phyloP scores from a whole-genome alignment of 2,888 invertebrate species.

The Lepidonotus clava region DNA sequence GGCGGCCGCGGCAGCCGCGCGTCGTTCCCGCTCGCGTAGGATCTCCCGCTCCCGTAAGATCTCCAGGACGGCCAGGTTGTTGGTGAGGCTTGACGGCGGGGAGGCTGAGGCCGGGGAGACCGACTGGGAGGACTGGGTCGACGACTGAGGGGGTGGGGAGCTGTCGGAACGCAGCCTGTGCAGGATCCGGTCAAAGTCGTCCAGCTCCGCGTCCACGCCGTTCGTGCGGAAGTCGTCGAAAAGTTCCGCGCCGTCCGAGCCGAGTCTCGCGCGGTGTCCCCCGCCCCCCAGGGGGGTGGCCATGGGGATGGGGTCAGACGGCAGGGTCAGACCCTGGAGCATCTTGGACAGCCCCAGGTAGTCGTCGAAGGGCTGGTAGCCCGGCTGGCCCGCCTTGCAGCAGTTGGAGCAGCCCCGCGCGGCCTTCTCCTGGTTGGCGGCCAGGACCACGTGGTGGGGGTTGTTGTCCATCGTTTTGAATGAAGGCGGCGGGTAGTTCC shows the following conservation, averaged over 20 bases:
- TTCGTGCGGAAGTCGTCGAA: slow-evolving; percentile 30
- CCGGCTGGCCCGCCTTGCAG: not conserved
- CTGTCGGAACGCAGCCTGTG: not conserved
- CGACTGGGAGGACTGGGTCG: not conserved
- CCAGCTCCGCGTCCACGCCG: slow-evolving; percentile 25
- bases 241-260: not conserved
- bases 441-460: slow-evolving; percentile 11
- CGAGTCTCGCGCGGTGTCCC: not conserved
- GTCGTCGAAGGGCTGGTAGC: slow-evolving; percentile 30
- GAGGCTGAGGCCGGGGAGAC: not conserved
- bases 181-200: slow-evolving; percentile 6
- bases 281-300: too few relatives aligned
- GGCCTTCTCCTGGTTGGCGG: not conserved
- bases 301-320: slow-evolving; percentile 4
- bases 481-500: slow-evolving; percentile 18
- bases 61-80: not conserved
- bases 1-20: not conserved
- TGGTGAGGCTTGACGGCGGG: not conserved
- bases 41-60: not conserved
- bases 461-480: not conserved
- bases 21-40: not conserved
- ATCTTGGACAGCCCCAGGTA: not conserved
- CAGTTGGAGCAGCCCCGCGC: not conserved
- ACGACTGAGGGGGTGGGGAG: not conserved
- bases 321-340: not conserved